These are phyloP conservation scores for Ceratitis capitata DNA, from an alignment of 1,140 invertebrate species.

Conservation along the genomic window DNA sequence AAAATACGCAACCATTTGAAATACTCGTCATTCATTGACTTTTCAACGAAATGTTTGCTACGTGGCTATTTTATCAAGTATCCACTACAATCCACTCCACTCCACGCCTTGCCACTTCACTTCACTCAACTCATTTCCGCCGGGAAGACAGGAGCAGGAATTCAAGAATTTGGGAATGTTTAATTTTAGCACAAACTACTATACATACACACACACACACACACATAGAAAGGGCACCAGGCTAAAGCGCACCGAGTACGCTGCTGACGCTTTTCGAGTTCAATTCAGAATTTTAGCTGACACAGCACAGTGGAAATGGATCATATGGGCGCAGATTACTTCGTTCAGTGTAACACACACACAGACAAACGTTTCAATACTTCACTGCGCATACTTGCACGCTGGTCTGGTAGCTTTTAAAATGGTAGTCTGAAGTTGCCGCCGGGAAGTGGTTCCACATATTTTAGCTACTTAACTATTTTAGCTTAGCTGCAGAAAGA, in stretches of 20 bases:
- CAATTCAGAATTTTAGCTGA: background rate
- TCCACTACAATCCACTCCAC: background rate
- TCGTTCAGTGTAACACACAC: no score
- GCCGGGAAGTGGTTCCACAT: background rate
- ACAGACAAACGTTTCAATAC: background rate
- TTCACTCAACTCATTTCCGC: background rate
- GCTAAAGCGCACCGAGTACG: no score
- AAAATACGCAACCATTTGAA: background rate
- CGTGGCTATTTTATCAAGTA: slow-evolving; percentile 10
- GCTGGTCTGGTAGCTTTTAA: background rate
- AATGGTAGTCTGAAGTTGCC: slow-evolving; percentile 4
- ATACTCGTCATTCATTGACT: background rate
- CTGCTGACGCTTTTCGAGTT: background rate
- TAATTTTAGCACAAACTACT: no score
- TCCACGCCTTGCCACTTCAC: no score
- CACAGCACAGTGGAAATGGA: background rate
- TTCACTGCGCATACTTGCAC: background rate
- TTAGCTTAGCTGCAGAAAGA: background rate
- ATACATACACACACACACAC: no score
- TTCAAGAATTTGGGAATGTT: background rate
- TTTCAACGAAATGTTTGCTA: background rate
- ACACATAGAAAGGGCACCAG: no score
- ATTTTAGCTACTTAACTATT: background rate
- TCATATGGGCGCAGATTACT: background rate
- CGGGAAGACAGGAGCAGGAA: background rate